phyloP scores from a whole-genome alignment of 2,888 invertebrate species.

The Scaptomyza flava region DNA sequence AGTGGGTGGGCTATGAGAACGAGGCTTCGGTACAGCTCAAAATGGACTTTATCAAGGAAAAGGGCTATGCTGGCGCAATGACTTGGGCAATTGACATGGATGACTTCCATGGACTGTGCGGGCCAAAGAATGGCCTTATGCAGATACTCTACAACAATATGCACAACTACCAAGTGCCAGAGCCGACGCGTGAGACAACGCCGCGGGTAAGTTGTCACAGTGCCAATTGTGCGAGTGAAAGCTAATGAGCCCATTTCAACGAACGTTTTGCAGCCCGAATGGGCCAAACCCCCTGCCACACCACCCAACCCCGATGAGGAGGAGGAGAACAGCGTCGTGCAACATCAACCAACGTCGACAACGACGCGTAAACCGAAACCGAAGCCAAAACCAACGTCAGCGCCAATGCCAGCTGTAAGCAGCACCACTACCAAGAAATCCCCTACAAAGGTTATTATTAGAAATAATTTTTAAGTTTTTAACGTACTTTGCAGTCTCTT shows the following conservation, averaged over 20 bases:
- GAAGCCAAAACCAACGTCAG: constrained; percentile 68
- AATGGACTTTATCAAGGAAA: constrained; percentile 94
- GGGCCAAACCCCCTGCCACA: constrained; percentile 92
- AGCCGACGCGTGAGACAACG: constrained; percentile 88
- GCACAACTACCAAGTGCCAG: constrained; percentile 89
- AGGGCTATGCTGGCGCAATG: constrained; percentile 95
- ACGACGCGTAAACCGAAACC: constrained; percentile 78
- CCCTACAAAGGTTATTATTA: constrained; percentile 62
- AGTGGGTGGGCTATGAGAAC: constrained; percentile 94
- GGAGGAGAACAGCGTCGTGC: constrained; percentile 81
- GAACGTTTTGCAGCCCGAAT: constrained; percentile 88
- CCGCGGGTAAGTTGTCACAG: constrained; percentile 86
- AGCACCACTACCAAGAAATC: constrained; percentile 61
- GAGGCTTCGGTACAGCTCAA: constrained; percentile 92
- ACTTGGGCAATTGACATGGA: constrained; percentile 96
- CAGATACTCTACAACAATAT: constrained; percentile 90
- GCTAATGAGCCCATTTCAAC: constrained; percentile 28
- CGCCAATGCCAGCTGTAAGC: constrained; percentile 59
- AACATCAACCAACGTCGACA: constrained; percentile 63
- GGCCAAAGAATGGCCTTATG: constrained; percentile 90
- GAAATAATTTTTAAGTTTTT: background rate
- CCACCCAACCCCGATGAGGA: constrained; percentile 86
- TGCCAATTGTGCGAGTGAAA: constrained; percentile 46
- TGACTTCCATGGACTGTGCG: constrained; percentile 93
- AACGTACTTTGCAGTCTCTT: background rate